Evolutionary conservation across 1,140 invertebrate genomes (phyloP), one percentile per base, ranked within the genome.

Genomic region (Drosophila leontia): DNA sequence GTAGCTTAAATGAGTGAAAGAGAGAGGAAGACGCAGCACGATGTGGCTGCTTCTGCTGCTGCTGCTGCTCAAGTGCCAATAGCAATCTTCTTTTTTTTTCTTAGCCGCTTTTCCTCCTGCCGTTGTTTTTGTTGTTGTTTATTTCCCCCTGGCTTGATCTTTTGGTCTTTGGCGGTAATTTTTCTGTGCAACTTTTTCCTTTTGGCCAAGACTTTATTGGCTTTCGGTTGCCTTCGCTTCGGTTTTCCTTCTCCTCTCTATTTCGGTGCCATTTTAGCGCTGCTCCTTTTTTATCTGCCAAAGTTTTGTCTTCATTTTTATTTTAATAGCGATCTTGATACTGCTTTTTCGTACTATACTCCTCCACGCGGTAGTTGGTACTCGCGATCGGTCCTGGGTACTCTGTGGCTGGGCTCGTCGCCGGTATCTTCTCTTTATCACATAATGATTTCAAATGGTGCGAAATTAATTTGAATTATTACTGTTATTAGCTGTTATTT

Each of bases 221-320:
- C 81, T 82, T 76, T 78, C 68, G 34, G 72, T 72, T 80, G 59
- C 51, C 50, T 58, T 64, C 58, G 55, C 41, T 64, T 58, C 48
- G 62, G 59, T n/a, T 59, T 48, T 75, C 65, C 62, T 82, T 71
- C 67, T 82, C 69, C 79, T 76, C 75, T 82, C 76, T 74, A 84
- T 84, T 77, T 77, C 67, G 67, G 61, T 75, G 71, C 71, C 56
- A 65, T 65, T 77, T 77, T 41, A 45, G 58, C 26, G 68, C 42
- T 71, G 41, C 67, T 35, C 48, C n/a, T 75, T 70, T 83, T 80
- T 86, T 86, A 86, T 86, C 83, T 79, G 44, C 63, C 58, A 48
- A 80, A 88, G 84, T 90, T 87, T 90, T 90, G 85, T 90, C 85
- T 90, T 90, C 86, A 91, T 90, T 90, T 90, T 90, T 90, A 90